Evolutionary conservation across 2,113 vertebrate species (phyloP).

Genomic region (Sturnira hondurensis): DNA sequence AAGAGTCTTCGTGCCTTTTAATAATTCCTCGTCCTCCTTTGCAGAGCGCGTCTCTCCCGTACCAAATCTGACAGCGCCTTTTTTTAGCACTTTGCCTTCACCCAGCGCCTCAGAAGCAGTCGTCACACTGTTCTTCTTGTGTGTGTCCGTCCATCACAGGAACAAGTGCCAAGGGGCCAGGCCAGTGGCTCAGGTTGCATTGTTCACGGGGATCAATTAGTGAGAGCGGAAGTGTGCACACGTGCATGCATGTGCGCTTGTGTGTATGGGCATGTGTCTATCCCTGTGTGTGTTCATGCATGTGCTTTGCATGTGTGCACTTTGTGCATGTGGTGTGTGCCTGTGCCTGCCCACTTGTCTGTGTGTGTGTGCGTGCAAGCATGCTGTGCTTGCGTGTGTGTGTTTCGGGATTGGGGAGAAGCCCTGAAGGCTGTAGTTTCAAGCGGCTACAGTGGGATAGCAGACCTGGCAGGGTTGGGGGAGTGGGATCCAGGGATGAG

Average conservation of each 20-base stretch:
- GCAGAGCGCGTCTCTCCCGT: background rate
- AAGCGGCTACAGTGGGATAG: accelerated
- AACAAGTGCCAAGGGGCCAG: background rate
- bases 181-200: background rate
- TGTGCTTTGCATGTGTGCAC: no score
- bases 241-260: no score
- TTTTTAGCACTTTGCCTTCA: background rate
- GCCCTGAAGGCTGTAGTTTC: background rate
- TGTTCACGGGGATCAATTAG: background rate
- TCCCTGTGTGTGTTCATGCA: no score
- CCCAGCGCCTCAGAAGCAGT: background rate
- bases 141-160: background rate
- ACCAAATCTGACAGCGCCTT: background rate
- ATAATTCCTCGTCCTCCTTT: background rate
- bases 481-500: background rate
- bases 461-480: no score
- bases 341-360: no score
- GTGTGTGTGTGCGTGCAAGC: no score
- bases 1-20: background rate
- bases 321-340: no score
- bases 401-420: background rate
- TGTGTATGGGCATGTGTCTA: no score
- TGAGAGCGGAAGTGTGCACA: background rate
- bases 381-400: background rate
- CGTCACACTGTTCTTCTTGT: background rate